Evolutionary conservation across 2,888 invertebrate species (phyloP), one percentile per base, ranked within the genome.

Genomic region (Taenaris catops): DNA sequence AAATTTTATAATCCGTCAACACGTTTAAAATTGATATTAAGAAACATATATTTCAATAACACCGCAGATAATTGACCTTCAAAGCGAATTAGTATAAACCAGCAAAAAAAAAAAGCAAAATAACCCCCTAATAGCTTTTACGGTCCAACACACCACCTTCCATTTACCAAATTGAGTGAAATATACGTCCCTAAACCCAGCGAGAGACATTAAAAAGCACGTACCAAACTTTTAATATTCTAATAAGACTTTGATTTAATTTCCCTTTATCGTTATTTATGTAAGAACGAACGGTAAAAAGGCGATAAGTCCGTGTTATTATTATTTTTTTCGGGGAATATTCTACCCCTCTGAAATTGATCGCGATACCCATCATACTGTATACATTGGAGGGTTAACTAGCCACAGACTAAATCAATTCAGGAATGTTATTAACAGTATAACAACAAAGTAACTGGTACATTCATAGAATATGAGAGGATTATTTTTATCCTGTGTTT

Each of bases 211-310:
- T 81, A 83, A 80, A 83, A 78, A 75, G 73, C 63, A 70, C 74
- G 75, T 68, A 58, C 65, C 54, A 62, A 81, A 84, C 79, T 86
- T 86, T 86, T 84, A 86, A 86, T 84, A 80, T 80, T 69, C 64
- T 81, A 80, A 83, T 84, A 84, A 81, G 84, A 80, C 71, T 79
- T 83, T 83, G 84, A 86, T 86, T 84, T 86, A 86, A 86, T 84
- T 86, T 83, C 76, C 72, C 65, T 86, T 86, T 84, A 86, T 84
- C 80, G 83, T 86, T 86, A 86, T 86, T 86, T 84, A 86, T 86
- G 86, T 74, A 81, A 71, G 73, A 63, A 67, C 64, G 66, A 69
- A 56, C 62, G 63, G 72, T 61, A 71, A 70, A 68, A 73, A 80
- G 73, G 71, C 79, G 79, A 72, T 81, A 80, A 84, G 79, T 63